Evolutionary conservation across 2,113 vertebrate species (phyloP).

Genomic region (Paradisaea rubra): DNA sequence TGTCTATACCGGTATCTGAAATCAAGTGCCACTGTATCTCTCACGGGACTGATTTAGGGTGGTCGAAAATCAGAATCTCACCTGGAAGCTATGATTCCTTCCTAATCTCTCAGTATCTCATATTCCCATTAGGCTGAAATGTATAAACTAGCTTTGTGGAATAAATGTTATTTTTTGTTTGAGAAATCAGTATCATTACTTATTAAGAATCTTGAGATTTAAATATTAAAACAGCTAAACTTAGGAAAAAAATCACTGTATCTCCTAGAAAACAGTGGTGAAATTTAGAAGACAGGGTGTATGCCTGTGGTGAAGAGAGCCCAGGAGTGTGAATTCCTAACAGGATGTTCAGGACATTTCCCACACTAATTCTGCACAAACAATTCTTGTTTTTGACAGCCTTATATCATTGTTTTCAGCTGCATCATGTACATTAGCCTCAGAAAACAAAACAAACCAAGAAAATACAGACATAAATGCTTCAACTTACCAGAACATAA

Average conservation of each 20-base stretch:
- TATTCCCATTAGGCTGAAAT: not conserved
- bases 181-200: not conserved
- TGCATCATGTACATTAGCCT: not conserved
- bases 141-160: not conserved
- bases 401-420: not conserved
- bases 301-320: not conserved
- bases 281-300: not conserved
- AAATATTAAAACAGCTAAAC: not conserved
- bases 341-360: not conserved
- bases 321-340: not conserved
- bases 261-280: not conserved
- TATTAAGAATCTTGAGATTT: not conserved
- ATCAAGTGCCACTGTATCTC: not conserved
- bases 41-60: not conserved
- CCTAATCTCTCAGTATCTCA: not conserved
- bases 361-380: not conserved
- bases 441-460: not conserved
- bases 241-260: not conserved
- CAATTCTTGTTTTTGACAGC: not conserved
- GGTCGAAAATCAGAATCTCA: not conserved
- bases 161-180: not conserved
- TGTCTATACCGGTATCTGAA: not conserved
- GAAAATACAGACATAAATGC: not conserved
- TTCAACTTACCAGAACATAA: slow-evolving; percentile 85
- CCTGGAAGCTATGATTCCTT: not conserved